These are phyloP conservation scores for Anser cygnoides DNA, from an alignment of 2,113 vertebrate genomes.

Conservation along the genomic window DNA sequence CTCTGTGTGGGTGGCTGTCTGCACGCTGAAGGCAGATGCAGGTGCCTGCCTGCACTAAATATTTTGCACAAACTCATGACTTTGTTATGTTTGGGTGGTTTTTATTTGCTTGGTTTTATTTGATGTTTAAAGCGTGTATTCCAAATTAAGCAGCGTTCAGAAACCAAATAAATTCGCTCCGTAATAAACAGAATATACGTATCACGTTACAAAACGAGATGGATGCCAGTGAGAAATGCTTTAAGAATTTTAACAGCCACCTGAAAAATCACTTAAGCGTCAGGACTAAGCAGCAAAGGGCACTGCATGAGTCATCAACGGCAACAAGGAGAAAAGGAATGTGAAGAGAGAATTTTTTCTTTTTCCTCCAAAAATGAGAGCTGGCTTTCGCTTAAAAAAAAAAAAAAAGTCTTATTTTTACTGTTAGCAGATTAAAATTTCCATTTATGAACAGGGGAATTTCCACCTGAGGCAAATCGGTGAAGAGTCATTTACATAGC, in stretches of 20 bases:
- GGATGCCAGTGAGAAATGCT: slow-evolving; percentile 48
- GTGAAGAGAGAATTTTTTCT: background rate
- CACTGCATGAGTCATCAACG: slow-evolving; percentile 33
- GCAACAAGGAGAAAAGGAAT: slow-evolving; percentile 37
- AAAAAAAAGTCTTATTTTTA: slow-evolving; percentile 8
- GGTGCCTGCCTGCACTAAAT: slow-evolving; percentile 28
- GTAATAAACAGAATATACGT: background rate
- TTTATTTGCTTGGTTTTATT: slow-evolving; percentile 25
- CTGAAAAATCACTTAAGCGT: slow-evolving; percentile 68
- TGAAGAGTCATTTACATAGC: slow-evolving; percentile 30
- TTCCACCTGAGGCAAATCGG: slow-evolving; percentile 32
- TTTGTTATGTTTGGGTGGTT: background rate
- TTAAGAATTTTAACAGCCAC: slow-evolving; percentile 52
- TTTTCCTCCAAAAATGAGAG: background rate
- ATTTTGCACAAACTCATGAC: background rate
- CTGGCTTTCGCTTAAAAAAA: background rate
- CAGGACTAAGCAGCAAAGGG: slow-evolving; percentile 48
- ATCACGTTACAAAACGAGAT: background rate
- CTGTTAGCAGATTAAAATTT: slow-evolving; percentile 18
- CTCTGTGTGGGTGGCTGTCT: slow-evolving; percentile 9
- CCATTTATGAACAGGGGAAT: slow-evolving; percentile 25
- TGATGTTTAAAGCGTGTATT: background rate
- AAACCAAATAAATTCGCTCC: background rate
- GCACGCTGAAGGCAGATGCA: slow-evolving; percentile 20
- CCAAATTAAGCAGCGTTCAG: background rate